phyloP scores from a whole-genome alignment of 1,140 invertebrate species.

The Zaprionus kolodkinae region DNA sequence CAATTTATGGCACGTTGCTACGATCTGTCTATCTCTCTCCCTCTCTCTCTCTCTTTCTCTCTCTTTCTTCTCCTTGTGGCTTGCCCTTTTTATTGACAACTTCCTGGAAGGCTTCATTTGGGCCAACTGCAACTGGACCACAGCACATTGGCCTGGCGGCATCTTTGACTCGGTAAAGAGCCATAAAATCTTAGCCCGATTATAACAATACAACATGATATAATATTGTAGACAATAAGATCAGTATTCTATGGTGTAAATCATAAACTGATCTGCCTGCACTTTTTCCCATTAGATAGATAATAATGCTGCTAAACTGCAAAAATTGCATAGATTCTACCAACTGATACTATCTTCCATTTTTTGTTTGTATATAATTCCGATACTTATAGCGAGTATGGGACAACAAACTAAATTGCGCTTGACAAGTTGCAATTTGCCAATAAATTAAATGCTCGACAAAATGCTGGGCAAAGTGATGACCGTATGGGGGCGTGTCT shows the following conservation, averaged over 20 bases:
- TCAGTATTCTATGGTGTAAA: no score
- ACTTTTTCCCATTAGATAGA: no score
- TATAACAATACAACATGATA: not conserved
- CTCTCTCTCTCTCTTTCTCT: not conserved
- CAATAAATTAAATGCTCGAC: slow-evolving; percentile 59
- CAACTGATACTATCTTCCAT: no score
- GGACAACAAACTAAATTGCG: slow-evolving; percentile 21
- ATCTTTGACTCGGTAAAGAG: slow-evolving; percentile 5
- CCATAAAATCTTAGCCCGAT: not conserved
- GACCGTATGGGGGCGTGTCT: slow-evolving; percentile 45
- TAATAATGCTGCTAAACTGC: no score
- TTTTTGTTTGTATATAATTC: not conserved
- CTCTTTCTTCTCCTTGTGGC: slow-evolving; percentile 21
- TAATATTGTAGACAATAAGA: no score
- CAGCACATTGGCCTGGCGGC: slow-evolving; percentile 3
- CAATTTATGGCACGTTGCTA: slow-evolving; percentile 65
- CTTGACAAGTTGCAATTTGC: slow-evolving; percentile 24
- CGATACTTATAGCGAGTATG: not conserved
- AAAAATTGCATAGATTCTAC: no score
- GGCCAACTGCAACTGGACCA: not conserved
- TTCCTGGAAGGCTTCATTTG: slow-evolving; percentile 73
- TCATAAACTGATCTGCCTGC: no score
- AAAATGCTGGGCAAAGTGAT: slow-evolving; percentile 72
- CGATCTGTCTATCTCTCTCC: not conserved
- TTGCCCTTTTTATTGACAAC: slow-evolving; percentile 53